Percentiles rank a stretch among this genome's conserved stretches.
Conservation (phyloP, 1,140 invertebrate species). For the Rhagoletis pomonella region DNA sequence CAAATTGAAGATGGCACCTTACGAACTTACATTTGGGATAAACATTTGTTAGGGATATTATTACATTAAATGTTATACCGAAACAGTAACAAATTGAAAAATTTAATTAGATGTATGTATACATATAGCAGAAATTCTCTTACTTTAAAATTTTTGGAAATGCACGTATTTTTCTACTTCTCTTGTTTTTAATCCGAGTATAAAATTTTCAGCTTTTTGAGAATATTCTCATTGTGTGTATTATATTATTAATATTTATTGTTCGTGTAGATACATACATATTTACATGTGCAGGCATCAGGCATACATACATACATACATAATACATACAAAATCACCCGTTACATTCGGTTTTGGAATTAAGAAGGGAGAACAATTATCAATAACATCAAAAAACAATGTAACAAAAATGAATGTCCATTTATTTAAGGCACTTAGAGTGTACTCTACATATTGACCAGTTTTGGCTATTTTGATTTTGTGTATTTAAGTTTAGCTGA, state of each 20-base stretch:
- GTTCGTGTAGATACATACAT: background rate
- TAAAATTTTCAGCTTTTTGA: conserved; percentile 57
- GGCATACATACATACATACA: too few species aligned
- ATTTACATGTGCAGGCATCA: background rate
- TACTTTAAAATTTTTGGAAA: background rate
- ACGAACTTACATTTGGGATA: background rate
- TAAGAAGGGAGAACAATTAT: background rate
- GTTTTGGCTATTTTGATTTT: too few species aligned
- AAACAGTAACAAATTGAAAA: background rate
- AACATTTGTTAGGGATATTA: background rate
- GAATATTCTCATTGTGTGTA: conserved; percentile 33
- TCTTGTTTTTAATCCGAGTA: background rate
- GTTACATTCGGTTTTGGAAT: background rate
- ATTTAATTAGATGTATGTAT: background rate
- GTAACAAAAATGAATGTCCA: background rate
- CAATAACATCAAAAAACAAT: conserved; percentile 4
- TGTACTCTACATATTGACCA: background rate
- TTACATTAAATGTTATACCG: background rate
- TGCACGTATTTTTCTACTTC: background rate
- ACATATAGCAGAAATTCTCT: background rate
- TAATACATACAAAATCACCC: too few species aligned
- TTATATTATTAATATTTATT: background rate
- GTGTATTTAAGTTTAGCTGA: too few species aligned
- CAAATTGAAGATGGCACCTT: background rate
- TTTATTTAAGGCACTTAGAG: conserved; percentile 42